Evolutionary conservation across 2,113 vertebrate genomes (phyloP).

Genomic region (Calyptommatus sinebrachiatus): DNA sequence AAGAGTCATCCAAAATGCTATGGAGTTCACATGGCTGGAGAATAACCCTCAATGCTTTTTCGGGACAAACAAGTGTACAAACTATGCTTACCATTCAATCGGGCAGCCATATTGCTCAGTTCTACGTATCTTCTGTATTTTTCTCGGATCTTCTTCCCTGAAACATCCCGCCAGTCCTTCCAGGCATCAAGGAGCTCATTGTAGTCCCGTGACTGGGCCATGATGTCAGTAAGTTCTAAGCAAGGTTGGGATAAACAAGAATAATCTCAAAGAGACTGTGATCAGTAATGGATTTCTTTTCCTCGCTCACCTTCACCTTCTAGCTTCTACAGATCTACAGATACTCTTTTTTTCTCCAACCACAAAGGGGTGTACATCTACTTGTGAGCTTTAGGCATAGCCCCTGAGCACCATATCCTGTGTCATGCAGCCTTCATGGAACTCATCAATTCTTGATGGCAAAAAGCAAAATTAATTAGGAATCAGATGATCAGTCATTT

Average conservation of each 20-base stretch:
- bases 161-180: constrained; percentile 89
- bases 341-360: neutral
- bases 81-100: constrained; percentile 81
- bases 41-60: no score
- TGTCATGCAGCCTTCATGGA: neutral
- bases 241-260: neutral
- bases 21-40: no score
- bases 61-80: no score
- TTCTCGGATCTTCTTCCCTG: constrained; percentile 80
- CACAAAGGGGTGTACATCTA: no score
- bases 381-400: no score
- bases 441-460: no score
- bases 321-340: no score
- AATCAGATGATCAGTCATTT: neutral
- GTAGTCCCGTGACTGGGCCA: constrained; percentile 87
- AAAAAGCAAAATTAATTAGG: neutral
- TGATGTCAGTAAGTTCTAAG: constrained; percentile 84
- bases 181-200: constrained; percentile 86
- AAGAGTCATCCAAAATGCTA: no score
- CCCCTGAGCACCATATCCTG: no score
- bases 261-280: neutral
- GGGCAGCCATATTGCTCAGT: constrained; percentile 88
- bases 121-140: constrained; percentile 84
- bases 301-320: neutral
- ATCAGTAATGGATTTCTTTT: no score